Evolutionary conservation across 1,140 invertebrate genomes (phyloP).

Genomic region (Notospermus geniculatus): DNA sequence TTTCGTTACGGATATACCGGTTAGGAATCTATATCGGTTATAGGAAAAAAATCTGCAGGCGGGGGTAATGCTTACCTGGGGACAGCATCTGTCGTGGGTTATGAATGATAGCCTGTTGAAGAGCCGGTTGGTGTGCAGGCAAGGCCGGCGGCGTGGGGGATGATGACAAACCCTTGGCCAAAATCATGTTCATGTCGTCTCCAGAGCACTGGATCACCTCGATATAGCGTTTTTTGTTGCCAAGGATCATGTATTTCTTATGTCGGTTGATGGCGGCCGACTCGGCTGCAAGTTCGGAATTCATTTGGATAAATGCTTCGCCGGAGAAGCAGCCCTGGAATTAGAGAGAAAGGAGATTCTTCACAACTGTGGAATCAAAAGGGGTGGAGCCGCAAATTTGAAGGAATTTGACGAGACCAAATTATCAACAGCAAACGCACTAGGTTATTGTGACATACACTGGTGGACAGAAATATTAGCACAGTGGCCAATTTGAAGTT

Average conservation of each 20-base stretch:
- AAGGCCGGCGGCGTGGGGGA: conserved; percentile 49
- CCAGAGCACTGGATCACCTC: conserved; percentile 98
- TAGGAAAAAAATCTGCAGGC: too few relatives aligned
- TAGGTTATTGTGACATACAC: too few relatives aligned
- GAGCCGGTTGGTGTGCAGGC: conserved; percentile 46
- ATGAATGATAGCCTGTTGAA: conserved; percentile 18
- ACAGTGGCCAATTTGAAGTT: too few relatives aligned
- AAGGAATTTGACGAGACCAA: too few relatives aligned
- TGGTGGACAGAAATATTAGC: too few relatives aligned
- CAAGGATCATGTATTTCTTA: conserved; percentile 94
- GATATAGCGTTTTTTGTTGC: conserved; percentile 91
- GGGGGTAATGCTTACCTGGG: conserved; percentile 34
- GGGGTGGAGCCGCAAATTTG: too few relatives aligned
- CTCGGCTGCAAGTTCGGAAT: conserved; percentile 86
- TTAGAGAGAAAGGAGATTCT: neutral
- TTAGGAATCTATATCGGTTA: too few relatives aligned
- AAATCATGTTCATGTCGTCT: conserved; percentile 82
- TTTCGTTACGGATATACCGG: too few relatives aligned
- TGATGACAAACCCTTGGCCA: conserved; percentile 78
- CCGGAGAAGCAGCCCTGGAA: conserved; percentile 91
- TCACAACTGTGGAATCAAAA: too few relatives aligned
- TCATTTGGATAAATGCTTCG: conserved; percentile 99
- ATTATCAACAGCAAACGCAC: too few relatives aligned
- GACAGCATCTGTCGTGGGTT: conserved; percentile 29
- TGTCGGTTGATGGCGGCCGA: conserved; percentile 86